Conservation (phyloP, 2,113 vertebrate species). For the Triplophysa rosa region DNA sequence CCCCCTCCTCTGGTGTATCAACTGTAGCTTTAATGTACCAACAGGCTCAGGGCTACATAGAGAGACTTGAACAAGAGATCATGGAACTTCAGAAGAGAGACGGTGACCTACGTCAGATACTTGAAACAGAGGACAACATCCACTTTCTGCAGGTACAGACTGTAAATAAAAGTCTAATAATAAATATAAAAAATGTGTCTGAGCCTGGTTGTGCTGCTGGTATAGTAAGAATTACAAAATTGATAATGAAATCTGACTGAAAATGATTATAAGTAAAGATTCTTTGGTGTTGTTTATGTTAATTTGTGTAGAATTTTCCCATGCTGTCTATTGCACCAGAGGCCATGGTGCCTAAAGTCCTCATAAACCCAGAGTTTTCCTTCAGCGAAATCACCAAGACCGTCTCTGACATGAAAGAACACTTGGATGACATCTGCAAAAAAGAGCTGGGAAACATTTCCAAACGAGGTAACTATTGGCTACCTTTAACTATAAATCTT, state of each 20-base stretch:
- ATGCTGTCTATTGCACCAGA: constrained; percentile 72
- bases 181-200: background rate
- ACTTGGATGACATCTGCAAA: constrained; percentile 76
- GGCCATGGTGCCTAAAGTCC: constrained; percentile 76
- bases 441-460: constrained; percentile 73
- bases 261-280: background rate
- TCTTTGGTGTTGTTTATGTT: background rate
- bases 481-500: background rate
- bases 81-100: constrained; percentile 73
- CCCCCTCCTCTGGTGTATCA: background rate
- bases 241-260: background rate
- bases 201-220: too few relatives aligned
- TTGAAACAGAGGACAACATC: constrained; percentile 79
- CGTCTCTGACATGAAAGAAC: constrained; percentile 73
- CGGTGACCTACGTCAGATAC: constrained; percentile 71
- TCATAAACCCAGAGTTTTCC: constrained; percentile 78
- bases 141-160: constrained; percentile 74
- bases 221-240: too few relatives aligned
- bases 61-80: constrained; percentile 76
- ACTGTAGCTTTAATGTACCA: background rate
- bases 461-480: constrained; percentile 66
- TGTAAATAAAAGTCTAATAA: background rate
- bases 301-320: constrained; percentile 69
- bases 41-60: constrained; percentile 73
- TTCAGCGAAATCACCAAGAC: constrained; percentile 75